These are phyloP conservation scores for Apteryx owenii DNA, from an alignment of 2,113 vertebrate genomes.

Conservation along the genomic window DNA sequence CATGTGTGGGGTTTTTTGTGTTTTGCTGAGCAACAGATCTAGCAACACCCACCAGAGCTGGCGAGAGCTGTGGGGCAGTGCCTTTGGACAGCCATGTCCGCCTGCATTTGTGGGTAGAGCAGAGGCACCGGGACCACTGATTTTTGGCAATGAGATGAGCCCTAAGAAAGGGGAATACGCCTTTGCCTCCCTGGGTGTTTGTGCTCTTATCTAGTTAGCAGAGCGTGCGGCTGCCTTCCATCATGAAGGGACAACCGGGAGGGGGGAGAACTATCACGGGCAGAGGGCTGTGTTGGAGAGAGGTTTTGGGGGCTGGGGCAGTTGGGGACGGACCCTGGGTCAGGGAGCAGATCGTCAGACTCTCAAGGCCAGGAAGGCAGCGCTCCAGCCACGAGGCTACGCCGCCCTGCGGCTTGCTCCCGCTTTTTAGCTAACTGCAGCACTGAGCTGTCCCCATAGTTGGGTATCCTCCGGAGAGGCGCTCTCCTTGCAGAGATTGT, in stretches of 20 bases:
- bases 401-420: background rate
- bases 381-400: background rate
- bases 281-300: background rate
- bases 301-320: rapidly evolving
- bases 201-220: background rate
- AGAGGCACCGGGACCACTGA: rapidly evolving
- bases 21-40: background rate
- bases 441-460: background rate
- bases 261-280: background rate
- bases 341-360: background rate
- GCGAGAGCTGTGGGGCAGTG: background rate
- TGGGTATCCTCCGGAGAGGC: rapidly evolving
- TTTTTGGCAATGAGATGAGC: background rate
- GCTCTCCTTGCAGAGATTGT: rapidly evolving
- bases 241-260: rapidly evolving
- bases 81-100: background rate
- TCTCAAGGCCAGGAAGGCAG: background rate
- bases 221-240: rapidly evolving
- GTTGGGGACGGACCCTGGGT: rapidly evolving
- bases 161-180: rapidly evolving
- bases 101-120: background rate
- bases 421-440: background rate
- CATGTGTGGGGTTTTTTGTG: background rate
- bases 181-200: background rate
- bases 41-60: rapidly evolving